A percentile compares a stretch with the other conserved stretches of the same genome.
These are phyloP conservation scores for Spondyliosoma cantharus DNA, from an alignment of 2,797 vertebrate species.

Conservation along the genomic window DNA sequence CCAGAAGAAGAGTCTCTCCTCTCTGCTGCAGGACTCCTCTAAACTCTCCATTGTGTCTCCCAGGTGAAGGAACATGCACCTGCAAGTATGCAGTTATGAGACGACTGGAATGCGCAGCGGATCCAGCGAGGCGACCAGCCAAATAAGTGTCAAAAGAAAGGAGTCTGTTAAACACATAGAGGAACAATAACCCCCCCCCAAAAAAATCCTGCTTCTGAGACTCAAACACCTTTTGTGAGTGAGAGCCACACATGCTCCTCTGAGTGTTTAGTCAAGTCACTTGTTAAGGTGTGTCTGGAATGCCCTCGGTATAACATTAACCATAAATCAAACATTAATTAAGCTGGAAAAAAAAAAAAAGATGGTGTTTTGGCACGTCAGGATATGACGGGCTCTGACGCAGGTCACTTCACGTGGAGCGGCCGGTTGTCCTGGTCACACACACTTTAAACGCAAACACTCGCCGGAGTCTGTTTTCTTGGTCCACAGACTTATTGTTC, in stretches of 20 bases:
- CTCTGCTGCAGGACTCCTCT: conserved; percentile 15
- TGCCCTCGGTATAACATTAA: conserved; percentile 78
- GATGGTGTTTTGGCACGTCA: conserved; percentile 52
- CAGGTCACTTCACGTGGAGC: conserved; percentile 53
- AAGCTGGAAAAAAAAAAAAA: conserved; percentile 58
- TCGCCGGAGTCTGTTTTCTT: conserved; percentile 54
- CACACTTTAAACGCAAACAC: conserved; percentile 64
- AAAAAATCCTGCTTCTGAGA: conserved; percentile 35
- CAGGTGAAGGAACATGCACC: conserved; percentile 30
- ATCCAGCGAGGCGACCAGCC: conserved; percentile 19
- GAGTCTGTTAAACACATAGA: conserved; percentile 48
- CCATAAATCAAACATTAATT: conserved; percentile 81
- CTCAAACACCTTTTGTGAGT: conserved; percentile 11
- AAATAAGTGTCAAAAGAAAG: conserved; percentile 1
- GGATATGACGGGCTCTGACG: conserved; percentile 72
- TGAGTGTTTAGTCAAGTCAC: conserved; percentile 6
- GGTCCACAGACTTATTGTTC: conserved; percentile 65
- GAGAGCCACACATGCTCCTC: conserved; percentile 33
- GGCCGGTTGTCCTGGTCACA: conserved; percentile 65
- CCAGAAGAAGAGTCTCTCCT: neutral
- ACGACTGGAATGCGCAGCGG: conserved; percentile 37
- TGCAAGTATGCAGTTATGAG: conserved; percentile 21
- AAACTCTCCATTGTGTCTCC: conserved; percentile 23
- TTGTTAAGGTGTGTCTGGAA: conserved; percentile 69
- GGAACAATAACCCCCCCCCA: conserved; percentile 4